A percentile compares a stretch with the other conserved stretches of the same genome.
These are phyloP conservation scores for Silurus asotus DNA, from an alignment of 2,113 vertebrate species.

Conservation along the genomic window DNA sequence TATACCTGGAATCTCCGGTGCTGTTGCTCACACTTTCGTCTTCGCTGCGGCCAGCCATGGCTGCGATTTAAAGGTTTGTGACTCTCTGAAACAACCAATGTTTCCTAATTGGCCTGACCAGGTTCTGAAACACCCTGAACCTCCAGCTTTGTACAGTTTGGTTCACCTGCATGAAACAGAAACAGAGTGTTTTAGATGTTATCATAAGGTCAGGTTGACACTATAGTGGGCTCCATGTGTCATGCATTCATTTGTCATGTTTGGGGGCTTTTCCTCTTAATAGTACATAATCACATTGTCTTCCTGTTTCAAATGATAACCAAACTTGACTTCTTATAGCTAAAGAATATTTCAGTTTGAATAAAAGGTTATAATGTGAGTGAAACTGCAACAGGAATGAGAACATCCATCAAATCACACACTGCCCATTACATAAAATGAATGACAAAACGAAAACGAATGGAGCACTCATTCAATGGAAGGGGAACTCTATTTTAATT, in stretches of 20 bases:
- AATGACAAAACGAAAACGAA: not conserved
- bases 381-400: not conserved
- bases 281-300: not conserved
- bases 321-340: not conserved
- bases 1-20: conserved; percentile 95
- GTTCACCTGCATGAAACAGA: conserved; percentile 43
- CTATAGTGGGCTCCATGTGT: not conserved
- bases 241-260: not conserved
- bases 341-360: not conserved
- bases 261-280: too few relatives aligned
- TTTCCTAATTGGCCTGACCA: conserved; percentile 22
- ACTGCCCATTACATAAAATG: not conserved
- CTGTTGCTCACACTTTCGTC: conserved; percentile 94
- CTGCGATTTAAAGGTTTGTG: conserved; percentile 58
- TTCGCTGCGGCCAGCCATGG: conserved; percentile 96
- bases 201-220: not conserved
- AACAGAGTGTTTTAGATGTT: too few relatives aligned
- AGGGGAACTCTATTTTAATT: not conserved
- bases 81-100: conserved; percentile 43
- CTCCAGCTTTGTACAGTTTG: conserved; percentile 30
- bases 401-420: not conserved
- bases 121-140: conserved; percentile 11
- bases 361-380: not conserved
- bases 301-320: not conserved
- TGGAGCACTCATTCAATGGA: not conserved